Base-by-base conservation (phyloP, 2,113 vertebrate species). In the Patagioenas fasciata region DNA sequence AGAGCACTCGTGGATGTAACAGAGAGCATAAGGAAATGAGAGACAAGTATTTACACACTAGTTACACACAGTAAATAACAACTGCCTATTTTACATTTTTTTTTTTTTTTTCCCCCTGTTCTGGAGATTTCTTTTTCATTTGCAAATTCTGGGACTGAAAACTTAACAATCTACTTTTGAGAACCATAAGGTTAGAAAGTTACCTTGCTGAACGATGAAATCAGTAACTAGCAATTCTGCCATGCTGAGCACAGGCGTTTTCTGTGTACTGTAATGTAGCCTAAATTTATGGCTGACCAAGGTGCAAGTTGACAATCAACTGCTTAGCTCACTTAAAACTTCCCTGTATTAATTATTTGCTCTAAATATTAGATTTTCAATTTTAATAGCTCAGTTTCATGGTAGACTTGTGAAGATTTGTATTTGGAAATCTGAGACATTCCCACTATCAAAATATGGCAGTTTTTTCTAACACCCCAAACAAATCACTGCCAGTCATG, bases 311-410 rank as follows among this genome's bases (percentile, higher is more conserved):
- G 95, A 94, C 31, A 94, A 61, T 7, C 75, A 91, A 50, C 14
- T 92, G 40, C 44, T 94, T 50, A 78, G 56, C 56, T 94, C 84
- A 69, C 51, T 69, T 79, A 66, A 15, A 89, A 72, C 38, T 60
- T 91, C 15, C 18, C 24, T 62, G 58, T 88, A 85, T 32, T 18
- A 95, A 94, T 62, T 92, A 88, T 38, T 89, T 96, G 34, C 73
- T 96, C 64, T 47, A 91, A 93, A 95, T 42, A 84, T 93, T 42
- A 91, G 44, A 80, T 93, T 95, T 97, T 94, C 23, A 91, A 44
- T 36, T 66, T 89, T 83, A 84, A 82, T 73, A 95, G 73, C 73
- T 96, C 80, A 79, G 50, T 90, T 77, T 53, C 56, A 64, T 32
- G 57, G 84, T 53, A 91, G 36, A 61, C 34, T 88, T 89, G 65